Conservation (phyloP, 1,140 invertebrate species). For the Oreohelix idahoensis region DNA sequence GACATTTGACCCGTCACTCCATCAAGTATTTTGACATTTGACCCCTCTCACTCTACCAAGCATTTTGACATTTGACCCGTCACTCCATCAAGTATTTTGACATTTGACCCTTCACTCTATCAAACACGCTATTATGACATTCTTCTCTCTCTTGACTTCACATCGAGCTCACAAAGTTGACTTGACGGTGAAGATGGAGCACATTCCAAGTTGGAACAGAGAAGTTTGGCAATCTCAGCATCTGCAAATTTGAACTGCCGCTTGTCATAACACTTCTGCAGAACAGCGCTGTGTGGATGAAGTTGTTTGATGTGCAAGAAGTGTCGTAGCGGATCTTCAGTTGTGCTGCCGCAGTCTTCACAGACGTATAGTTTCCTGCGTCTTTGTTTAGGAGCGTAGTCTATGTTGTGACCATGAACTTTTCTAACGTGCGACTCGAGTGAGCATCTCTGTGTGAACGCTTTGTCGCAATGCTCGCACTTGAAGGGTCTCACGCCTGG, state of each 20-base stretch:
- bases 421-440: conserved; percentile 98
- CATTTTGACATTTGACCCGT: no score
- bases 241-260: conserved; percentile 92
- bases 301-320: conserved; percentile 96
- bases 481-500: conserved; percentile 97
- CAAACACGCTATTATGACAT: conserved; percentile 13
- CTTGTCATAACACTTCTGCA: conserved; percentile 97
- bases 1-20: no score
- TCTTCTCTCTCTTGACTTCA: background rate
- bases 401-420: conserved; percentile 96
- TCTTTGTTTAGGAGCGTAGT: conserved; percentile 97
- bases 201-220: background rate
- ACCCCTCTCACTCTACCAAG: no score
- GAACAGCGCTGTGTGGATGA: conserved; percentile 94
- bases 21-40: no score
- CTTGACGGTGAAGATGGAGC: background rate
- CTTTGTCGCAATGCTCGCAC: conserved; percentile 96
- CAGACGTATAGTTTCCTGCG: conserved; percentile 97
- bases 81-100: no score
- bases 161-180: background rate
- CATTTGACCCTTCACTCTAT: no score
- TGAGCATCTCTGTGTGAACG: conserved; percentile 99
- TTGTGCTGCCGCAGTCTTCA: conserved; percentile 99
- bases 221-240: conserved; percentile 11
- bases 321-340: conserved; percentile 94